These are phyloP conservation scores for Chironomus riparius DNA, from an alignment of 2,888 invertebrate genomes.

Conservation along the genomic window DNA sequence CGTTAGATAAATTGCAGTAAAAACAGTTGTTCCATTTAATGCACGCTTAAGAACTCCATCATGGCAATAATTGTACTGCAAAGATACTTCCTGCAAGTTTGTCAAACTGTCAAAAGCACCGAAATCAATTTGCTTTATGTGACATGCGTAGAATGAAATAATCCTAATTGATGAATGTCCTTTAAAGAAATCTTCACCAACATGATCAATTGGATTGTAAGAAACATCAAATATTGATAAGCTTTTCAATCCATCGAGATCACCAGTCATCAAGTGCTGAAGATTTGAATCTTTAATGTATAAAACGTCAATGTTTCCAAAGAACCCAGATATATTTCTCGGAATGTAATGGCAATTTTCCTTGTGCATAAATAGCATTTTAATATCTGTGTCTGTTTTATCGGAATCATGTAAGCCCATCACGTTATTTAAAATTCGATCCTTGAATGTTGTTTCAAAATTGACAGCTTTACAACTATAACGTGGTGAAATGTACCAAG, in stretches of 20 bases:
- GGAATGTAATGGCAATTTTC: neutral
- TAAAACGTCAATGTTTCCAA: neutral
- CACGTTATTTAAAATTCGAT: neutral
- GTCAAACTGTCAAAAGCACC: neutral
- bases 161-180: neutral
- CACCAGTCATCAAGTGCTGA: neutral
- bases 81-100: neutral
- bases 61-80: neutral
- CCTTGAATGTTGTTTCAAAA: neutral
- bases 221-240: neutral
- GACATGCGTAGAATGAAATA: neutral
- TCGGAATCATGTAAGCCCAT: neutral
- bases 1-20: neutral
- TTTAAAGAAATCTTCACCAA: neutral
- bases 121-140: neutral
- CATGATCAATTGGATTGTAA: constrained; percentile 3
- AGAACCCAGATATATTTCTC: neutral
- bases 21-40: neutral
- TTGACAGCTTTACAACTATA: neutral
- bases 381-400: neutral
- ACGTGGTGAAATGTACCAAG: neutral
- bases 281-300: neutral
- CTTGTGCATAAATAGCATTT: neutral
- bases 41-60: neutral
- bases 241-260: neutral